Evolutionary conservation across 1,140 invertebrate species (phyloP), one percentile per base, ranked within the genome.

Genomic region (Solenopsis fugax): DNA sequence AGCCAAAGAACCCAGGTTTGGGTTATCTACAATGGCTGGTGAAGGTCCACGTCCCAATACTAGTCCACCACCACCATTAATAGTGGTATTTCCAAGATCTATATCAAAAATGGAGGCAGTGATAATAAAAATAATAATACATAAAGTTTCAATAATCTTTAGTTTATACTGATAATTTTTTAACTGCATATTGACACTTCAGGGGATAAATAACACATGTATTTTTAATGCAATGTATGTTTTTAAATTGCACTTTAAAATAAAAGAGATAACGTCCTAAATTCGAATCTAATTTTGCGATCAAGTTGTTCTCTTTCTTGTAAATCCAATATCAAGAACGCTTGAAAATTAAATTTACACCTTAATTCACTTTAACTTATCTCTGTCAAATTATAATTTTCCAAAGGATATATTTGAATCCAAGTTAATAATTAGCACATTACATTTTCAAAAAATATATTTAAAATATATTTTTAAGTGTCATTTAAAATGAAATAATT

Each of bases 11-110:
- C 95, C 94, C 71, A 96, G 91, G 87, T 95, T 96, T 75, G 96
- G 92, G 64, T 90, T 81, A 41, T 95, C 94, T 21, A 92, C 93
- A 64, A 96, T 95, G 88, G 95, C 96, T 86, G 96, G 95, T 85
- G 96, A 96, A 89, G 95, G 91, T 88, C 94, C 96, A 89, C 95
- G 94, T 73, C 95, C 94, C 86, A 96, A 78, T 60, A 95, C 94
- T 76, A 95, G 85, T 81, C 92, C 93, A 37, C 93, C 93, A 24
- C 92, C 91, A 41, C 95, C 94, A 87, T 95, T 95, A 24, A 95
- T 89, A n/a, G 92, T 82, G 29, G 93, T 64, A 91, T 93, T 94
- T 72, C 92, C 93, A 75, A 95, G 92, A 92, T 95, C 95, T 95
- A 45, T 12, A 69, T 78, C 60, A 64, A 84, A 88, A 81, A 87